Evolutionary conservation across 2,888 invertebrate genomes (phyloP).

Genomic region (Tromatobia lineatoria): DNA sequence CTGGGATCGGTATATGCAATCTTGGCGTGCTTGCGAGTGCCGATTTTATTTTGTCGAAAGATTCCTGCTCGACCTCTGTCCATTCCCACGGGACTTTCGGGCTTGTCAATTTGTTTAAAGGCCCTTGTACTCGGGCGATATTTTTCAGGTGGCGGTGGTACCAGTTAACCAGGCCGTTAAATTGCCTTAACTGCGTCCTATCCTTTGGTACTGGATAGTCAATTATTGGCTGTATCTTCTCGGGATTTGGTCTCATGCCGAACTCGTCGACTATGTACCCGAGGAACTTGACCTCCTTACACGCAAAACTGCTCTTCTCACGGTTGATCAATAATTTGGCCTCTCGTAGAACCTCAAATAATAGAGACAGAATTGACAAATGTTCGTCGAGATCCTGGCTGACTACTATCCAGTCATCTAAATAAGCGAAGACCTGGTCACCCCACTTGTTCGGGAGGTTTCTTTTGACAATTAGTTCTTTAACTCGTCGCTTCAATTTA

Average conservation of each 20-base stretch:
- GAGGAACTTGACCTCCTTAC: too few relatives aligned
- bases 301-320: neutral
- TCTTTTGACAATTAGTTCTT: too few relatives aligned
- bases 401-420: too few relatives aligned
- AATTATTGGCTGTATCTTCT: neutral
- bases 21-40: neutral
- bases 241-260: slow-evolving; percentile 3
- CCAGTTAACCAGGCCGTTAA: neutral
- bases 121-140: neutral
- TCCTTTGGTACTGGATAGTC: neutral
- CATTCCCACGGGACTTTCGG: neutral
- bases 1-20: too few relatives aligned
- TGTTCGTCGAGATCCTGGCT: too few relatives aligned
- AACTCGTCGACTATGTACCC: neutral
- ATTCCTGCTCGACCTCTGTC: neutral
- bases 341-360: neutral
- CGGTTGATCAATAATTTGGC: neutral
- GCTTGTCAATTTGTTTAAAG: slow-evolving; percentile 4
- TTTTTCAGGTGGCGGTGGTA: slow-evolving; percentile 3
- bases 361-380: too few relatives aligned
- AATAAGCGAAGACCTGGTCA: too few relatives aligned
- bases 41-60: neutral
- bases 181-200: neutral
- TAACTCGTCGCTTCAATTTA: too few relatives aligned
- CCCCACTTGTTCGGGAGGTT: too few relatives aligned